phyloP scores from a whole-genome alignment of 1,140 invertebrate species.

The Drosophila willistoni region DNA sequence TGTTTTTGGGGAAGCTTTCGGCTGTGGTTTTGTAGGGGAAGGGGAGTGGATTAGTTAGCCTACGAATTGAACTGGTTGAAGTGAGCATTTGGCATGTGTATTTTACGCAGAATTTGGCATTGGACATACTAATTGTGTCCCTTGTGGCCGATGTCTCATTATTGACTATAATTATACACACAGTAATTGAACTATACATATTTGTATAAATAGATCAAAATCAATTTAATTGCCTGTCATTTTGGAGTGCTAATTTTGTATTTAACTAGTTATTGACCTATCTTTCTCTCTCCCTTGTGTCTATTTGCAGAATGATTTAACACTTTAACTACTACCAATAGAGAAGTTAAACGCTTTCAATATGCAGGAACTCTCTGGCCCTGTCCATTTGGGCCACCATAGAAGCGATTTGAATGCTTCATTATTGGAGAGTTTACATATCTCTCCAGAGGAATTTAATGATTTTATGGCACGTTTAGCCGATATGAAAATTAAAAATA shows the following conservation, averaged over 20 bases:
- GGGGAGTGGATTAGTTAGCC: slow-evolving; percentile 3
- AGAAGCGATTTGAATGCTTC: background rate
- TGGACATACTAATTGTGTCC: slow-evolving; percentile 11
- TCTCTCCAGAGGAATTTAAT: background rate
- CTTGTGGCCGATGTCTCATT: slow-evolving; percentile 8
- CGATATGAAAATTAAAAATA: background rate
- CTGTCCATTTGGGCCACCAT: background rate
- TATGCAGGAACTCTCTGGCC: background rate
- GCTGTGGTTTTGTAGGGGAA: background rate
- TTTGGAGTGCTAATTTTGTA: slow-evolving; percentile 7
- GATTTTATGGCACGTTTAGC: background rate
- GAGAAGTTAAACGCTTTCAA: background rate
- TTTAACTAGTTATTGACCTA: background rate
- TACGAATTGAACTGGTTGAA: background rate
- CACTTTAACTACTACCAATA: background rate
- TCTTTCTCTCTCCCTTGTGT: background rate
- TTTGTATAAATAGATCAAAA: background rate
- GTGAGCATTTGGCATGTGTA: slow-evolving; percentile 3
- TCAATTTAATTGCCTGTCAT: slow-evolving; percentile 11
- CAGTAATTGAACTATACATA: background rate
- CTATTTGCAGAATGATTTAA: background rate
- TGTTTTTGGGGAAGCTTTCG: background rate
- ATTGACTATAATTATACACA: background rate
- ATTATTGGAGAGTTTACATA: slow-evolving; percentile 2
- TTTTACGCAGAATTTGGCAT: slow-evolving; percentile 5